Evolutionary conservation across 2,888 invertebrate genomes (phyloP), one percentile per base, ranked within the genome.

Genomic region (Protonemura montana): DNA sequence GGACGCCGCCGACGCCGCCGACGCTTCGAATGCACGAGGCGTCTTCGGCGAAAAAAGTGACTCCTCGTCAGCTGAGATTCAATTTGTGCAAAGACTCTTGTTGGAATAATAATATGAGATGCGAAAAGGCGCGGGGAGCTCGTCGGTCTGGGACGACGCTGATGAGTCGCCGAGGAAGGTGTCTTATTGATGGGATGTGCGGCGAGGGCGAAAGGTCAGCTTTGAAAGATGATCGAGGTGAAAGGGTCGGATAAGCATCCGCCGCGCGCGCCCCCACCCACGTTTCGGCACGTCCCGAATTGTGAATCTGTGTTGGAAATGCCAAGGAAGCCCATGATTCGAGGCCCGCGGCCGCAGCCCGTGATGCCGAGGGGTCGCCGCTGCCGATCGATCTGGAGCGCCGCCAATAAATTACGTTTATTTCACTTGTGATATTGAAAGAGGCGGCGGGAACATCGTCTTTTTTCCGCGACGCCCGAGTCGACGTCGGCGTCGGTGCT

Each of bases 41-140:
- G 86, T 82, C 82, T 21, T 41, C 26, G 28, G 81, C 25, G 25
- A 30, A 83, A 85, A 85, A 87, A 84, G 35, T 82, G 78, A 83
- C 76, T 86, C 59, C 76, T 28, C 86, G 87, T 87, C 87, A 87
- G 85, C 87, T 87, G 87, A 87, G 87, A 87, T 87, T 87, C 87
- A 87, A 87, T 87, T 87, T 87, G 87, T 85, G 86, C 86, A 86
- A 76, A 59, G 59, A 84, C 76, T 84, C 76, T 59, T 29, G 81
- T 29, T 84, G 84, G 59, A 76, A 28, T 25, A 84, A 84, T 84
- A 84, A 84, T 59, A 76, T 2, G 82, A 6, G 82, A 10, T 35
- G 26, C 41, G 41, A 82, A 81, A 29, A 81, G n/a, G 81, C 26
- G 30, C 16, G 78, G 28, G 26, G 2, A 35, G 59, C 27, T 84